Evolutionary conservation across 2,888 invertebrate species (phyloP).

Genomic region (Orthosia incerta): DNA sequence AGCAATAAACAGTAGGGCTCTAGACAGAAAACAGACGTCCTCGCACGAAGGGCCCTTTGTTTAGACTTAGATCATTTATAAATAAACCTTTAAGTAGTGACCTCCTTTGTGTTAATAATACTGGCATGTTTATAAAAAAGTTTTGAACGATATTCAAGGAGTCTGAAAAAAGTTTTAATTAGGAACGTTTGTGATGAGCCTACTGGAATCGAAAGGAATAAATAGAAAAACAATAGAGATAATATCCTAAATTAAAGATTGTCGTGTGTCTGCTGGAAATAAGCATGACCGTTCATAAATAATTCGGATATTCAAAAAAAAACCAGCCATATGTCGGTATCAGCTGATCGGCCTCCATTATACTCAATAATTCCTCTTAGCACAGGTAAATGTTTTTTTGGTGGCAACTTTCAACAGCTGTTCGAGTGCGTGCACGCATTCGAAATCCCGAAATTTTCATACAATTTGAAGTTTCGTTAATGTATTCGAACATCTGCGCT

Average conservation of each 20-base stretch:
- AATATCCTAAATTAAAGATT: constrained; percentile 35
- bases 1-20: constrained; percentile 84
- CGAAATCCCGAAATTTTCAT: constrained; percentile 80
- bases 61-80: constrained; percentile 80
- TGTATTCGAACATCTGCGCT: constrained; percentile 82
- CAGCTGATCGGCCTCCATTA: constrained; percentile 79
- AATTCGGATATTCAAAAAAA: constrained; percentile 56
- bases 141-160: constrained; percentile 22
- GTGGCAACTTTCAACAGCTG: constrained; percentile 82
- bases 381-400: constrained; percentile 80
- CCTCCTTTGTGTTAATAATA: constrained; percentile 76
- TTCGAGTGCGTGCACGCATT: constrained; percentile 79
- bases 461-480: constrained; percentile 75
- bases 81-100: constrained; percentile 80
- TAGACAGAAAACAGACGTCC: constrained; percentile 87
- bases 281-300: constrained; percentile 26
- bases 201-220: constrained; percentile 23
- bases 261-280: constrained; percentile 60
- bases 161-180: constrained; percentile 13
- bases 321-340: constrained; percentile 72
- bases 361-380: constrained; percentile 67
- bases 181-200: not conserved
- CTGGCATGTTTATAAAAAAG: constrained; percentile 51
- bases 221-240: constrained; percentile 46
- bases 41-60: constrained; percentile 82